A percentile compares a stretch with the other conserved stretches of the same genome.
Conservation (phyloP, 2,888 invertebrate species). For the Orthosia gothica region DNA sequence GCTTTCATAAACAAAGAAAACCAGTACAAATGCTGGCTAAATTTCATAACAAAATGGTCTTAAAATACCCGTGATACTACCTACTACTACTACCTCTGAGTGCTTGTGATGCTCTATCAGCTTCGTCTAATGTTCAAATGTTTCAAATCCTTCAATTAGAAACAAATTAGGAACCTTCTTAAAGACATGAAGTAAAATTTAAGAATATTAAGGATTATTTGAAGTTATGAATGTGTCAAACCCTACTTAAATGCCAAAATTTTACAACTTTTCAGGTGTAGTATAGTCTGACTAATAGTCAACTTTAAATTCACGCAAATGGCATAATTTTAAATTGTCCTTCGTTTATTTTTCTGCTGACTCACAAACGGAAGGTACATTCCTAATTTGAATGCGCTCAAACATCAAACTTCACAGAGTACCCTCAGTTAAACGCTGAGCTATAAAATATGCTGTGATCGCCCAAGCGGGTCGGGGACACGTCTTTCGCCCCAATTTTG, state of each 20-base stretch:
- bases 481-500: slow-evolving; percentile 61
- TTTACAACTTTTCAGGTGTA: too few species aligned
- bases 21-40: background rate
- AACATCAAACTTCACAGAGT: slow-evolving; percentile 39
- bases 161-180: background rate
- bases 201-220: too few species aligned
- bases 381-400: slow-evolving; percentile 39
- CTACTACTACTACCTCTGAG: background rate
- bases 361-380: slow-evolving; percentile 2
- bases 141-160: background rate
- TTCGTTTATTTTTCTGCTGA: background rate
- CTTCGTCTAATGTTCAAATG: background rate
- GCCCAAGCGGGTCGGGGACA: slow-evolving; percentile 53
- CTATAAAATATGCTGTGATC: slow-evolving; percentile 57
- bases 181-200: background rate
- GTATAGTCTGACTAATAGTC: too few species aligned
- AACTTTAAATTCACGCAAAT: too few species aligned
- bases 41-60: slow-evolving; percentile 15
- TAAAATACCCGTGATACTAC: slow-evolving; percentile 17
- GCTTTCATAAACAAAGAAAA: slow-evolving; percentile 16
- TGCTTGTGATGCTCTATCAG: background rate
- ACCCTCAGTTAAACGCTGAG: slow-evolving; percentile 36
- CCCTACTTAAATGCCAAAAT: too few species aligned
- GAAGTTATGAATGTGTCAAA: too few species aligned
- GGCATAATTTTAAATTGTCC: background rate